Percentiles rank a stretch among this genome's conserved stretches.
Conservation (phyloP, 2,797 vertebrate genomes). For the Chaetodon trifasciatus region DNA sequence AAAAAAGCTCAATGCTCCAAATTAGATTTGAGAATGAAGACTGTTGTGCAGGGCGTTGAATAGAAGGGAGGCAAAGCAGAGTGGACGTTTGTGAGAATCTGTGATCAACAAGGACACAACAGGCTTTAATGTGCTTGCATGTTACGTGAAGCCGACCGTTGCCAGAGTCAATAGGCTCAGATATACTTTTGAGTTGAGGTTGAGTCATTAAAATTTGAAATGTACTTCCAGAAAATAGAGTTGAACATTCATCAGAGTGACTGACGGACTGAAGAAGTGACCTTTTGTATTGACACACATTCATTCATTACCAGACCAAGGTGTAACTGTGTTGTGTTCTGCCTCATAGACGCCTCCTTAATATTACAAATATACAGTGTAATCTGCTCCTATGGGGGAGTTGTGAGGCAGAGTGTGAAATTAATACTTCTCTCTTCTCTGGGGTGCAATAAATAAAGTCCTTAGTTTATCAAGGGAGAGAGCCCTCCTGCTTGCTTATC, state of each 20-base stretch:
- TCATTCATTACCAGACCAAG: constrained; percentile 65
- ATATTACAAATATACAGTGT: constrained; percentile 65
- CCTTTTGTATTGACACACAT: constrained; percentile 59
- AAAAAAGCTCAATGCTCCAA: constrained; percentile 45
- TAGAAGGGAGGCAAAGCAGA: neutral
- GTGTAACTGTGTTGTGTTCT: constrained; percentile 69
- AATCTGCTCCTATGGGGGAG: constrained; percentile 61
- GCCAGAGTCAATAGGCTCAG: neutral
- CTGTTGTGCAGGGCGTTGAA: neutral
- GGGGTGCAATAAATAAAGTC: constrained; percentile 72
- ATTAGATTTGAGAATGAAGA: constrained; percentile 26
- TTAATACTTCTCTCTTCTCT: constrained; percentile 71
- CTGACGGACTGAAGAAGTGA: constrained; percentile 51
- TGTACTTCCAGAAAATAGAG: constrained; percentile 19
- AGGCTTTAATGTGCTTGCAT: neutral
- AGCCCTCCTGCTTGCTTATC: constrained; percentile 57
- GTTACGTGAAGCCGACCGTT: neutral
- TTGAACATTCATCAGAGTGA: constrained; percentile 45
- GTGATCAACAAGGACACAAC: constrained; percentile 3
- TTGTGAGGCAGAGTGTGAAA: constrained; percentile 80
- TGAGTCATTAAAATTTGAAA: constrained; percentile 23
- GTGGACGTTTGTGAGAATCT: constrained; percentile 32
- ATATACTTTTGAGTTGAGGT: neutral
- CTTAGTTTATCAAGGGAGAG: constrained; percentile 58
- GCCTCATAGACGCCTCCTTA: constrained; percentile 61